Evolutionary conservation across 1,140 invertebrate species (phyloP).

Genomic region (Papilio aristodemus): DNA sequence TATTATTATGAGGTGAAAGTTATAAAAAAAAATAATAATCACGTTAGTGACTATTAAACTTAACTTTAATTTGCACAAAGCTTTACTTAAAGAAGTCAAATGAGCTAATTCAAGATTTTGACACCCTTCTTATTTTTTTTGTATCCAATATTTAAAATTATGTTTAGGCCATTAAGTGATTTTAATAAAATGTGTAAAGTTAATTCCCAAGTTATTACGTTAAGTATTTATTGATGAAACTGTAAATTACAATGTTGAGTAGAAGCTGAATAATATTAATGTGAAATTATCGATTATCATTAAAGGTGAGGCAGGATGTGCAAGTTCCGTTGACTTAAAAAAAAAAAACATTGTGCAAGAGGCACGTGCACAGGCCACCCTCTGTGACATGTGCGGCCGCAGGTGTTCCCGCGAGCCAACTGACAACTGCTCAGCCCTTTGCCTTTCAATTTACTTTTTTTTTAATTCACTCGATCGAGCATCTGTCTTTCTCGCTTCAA

Average conservation of each 20-base stretch:
- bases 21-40: neutral
- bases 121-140: too few relatives aligned
- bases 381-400: conserved; percentile 31
- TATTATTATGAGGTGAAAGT: neutral
- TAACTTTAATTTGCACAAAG: too few relatives aligned
- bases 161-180: too few relatives aligned
- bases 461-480: conserved; percentile 14
- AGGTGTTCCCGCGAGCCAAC: conserved; percentile 25
- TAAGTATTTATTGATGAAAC: too few relatives aligned
- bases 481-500: conserved; percentile 28
- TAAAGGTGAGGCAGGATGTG: conserved; percentile 30
- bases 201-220: too few relatives aligned
- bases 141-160: too few relatives aligned
- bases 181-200: too few relatives aligned
- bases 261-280: neutral
- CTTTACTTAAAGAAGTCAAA: too few relatives aligned
- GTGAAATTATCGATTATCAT: conserved; percentile 2
- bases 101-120: too few relatives aligned
- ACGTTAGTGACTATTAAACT: neutral
- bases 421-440: conserved; percentile 20
- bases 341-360: conserved; percentile 31
- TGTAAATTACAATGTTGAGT: neutral
- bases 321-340: conserved; percentile 28
- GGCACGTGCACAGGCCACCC: conserved; percentile 32
- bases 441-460: neutral